A percentile compares a stretch with the other conserved stretches of the same genome.
phyloP scores from a whole-genome alignment of 1,140 invertebrate species.

The Drosophila mauritiana region DNA sequence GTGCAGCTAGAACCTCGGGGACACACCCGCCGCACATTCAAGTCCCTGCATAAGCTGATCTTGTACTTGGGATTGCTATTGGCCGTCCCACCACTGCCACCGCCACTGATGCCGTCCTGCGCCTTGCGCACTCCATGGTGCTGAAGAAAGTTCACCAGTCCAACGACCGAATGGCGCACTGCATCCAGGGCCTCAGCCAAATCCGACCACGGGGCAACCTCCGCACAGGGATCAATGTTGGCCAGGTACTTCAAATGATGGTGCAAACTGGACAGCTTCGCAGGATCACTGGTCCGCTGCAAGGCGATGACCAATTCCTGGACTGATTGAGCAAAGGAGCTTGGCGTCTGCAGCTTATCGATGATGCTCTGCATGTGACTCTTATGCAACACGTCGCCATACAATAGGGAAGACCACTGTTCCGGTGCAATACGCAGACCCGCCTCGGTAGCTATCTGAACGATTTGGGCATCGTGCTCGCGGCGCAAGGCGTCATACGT shows the following conservation, averaged over 20 bases:
- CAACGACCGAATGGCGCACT: conserved; percentile 92
- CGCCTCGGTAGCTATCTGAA: conserved; percentile 98
- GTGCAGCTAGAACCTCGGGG: conserved; percentile 94
- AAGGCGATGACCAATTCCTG: conserved; percentile 96
- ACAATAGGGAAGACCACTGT: conserved; percentile 98
- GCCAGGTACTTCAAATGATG: conserved; percentile 94
- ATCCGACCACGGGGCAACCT: conserved; percentile 87
- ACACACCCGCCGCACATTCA: conserved; percentile 91
- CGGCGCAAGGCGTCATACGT: conserved; percentile 96
- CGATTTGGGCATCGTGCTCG: conserved; percentile 99
- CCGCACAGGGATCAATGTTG: conserved; percentile 92
- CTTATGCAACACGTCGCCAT: conserved; percentile 97
- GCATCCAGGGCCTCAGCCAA: conserved; percentile 92
- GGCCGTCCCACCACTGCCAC: conserved; percentile 82
- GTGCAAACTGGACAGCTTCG: conserved; percentile 91
- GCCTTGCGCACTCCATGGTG: conserved; percentile 90
- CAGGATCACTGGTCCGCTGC: conserved; percentile 95
- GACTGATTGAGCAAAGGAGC: conserved; percentile 95
- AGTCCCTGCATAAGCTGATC: conserved; percentile 95
- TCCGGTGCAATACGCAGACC: conserved; percentile 98
- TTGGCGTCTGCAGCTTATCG: conserved; percentile 95
- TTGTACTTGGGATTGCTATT: conserved; percentile 93
- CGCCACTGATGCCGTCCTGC: conserved; percentile 86
- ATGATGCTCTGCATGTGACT: conserved; percentile 99
- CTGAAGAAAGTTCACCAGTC: conserved; percentile 93